These are phyloP conservation scores for Acrossocheilus fasciatus DNA, from an alignment of 2,797 vertebrate genomes.

Conservation along the genomic window DNA sequence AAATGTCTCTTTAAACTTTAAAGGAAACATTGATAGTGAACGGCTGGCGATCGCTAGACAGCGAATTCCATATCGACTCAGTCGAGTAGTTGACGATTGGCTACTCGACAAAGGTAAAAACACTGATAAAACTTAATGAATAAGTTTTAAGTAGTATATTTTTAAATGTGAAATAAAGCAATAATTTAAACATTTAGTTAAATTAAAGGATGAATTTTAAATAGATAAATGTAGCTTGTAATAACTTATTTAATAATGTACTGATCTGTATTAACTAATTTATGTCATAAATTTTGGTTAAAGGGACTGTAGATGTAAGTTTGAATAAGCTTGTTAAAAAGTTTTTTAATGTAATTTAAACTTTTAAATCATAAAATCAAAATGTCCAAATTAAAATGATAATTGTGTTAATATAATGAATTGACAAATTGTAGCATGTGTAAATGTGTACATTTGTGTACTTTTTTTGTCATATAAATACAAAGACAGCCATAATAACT, in stretches of 20 bases:
- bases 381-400: slow-evolving; percentile 78
- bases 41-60: slow-evolving; percentile 99
- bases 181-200: slow-evolving; percentile 97
- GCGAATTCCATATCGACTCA: slow-evolving; percentile 98
- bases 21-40: slow-evolving; percentile 99
- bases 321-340: slow-evolving; percentile 93
- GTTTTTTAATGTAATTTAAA: slow-evolving; percentile 84
- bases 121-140: slow-evolving; percentile 99
- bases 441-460: slow-evolving; percentile 69
- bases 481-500: slow-evolving; percentile 93
- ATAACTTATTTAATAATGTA: slow-evolving; percentile 82
- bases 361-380: slow-evolving; percentile 92
- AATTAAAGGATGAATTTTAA: slow-evolving; percentile 90
- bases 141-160: slow-evolving; percentile 97
- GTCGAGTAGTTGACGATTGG: slow-evolving; percentile 99
- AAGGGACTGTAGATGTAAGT: slow-evolving; percentile 99
- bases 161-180: slow-evolving; percentile 93
- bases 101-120: slow-evolving; percentile 99
- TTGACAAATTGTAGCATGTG: slow-evolving; percentile 54
- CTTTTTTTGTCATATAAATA: slow-evolving; percentile 86
- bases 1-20: slow-evolving; percentile 99
- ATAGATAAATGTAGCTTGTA: slow-evolving; percentile 92
- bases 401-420: neutral
- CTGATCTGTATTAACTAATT: slow-evolving; percentile 92
- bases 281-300: slow-evolving; percentile 98